Evolutionary conservation across 2,797 vertebrate species (phyloP).

Genomic region (Labeo calbasu): DNA sequence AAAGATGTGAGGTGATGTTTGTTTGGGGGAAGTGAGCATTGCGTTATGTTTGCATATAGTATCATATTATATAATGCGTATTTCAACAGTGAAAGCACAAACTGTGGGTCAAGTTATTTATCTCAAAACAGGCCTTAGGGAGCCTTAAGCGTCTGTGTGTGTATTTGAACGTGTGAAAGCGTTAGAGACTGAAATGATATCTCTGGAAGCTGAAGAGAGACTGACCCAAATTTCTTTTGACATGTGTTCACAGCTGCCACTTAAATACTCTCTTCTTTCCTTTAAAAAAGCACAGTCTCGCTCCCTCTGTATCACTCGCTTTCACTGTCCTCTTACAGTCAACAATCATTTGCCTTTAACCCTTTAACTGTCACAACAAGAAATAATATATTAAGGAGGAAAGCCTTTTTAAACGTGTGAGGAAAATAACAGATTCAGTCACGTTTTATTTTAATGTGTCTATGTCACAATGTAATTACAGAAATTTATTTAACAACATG

Average conservation of each 20-base stretch:
- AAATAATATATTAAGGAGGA: not conserved
- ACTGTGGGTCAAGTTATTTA: conserved; percentile 33
- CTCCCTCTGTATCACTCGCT: conserved; percentile 25
- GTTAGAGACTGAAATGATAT: conserved; percentile 39
- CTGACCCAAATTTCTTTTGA: conserved; percentile 69
- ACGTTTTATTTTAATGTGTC: not conserved
- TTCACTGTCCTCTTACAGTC: conserved; percentile 30
- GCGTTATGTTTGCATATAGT: not conserved
- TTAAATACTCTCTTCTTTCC: conserved; percentile 55
- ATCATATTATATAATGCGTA: not conserved
- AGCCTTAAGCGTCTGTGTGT: not conserved
- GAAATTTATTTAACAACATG: not conserved
- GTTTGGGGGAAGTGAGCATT: not conserved
- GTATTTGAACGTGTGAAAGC: conserved; percentile 24
- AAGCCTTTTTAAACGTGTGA: not conserved
- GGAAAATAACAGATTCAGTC: not conserved
- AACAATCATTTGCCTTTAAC: conserved; percentile 8
- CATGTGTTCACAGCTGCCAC: conserved; percentile 68
- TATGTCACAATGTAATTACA: not conserved
- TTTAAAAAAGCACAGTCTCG: conserved; percentile 60
- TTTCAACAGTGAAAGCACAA: conserved; percentile 3
- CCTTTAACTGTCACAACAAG: not conserved
- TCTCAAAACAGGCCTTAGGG: conserved; percentile 30
- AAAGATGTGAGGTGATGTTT: not conserved
- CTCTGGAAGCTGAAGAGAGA: conserved; percentile 43